Evolutionary conservation across 2,113 vertebrate genomes (phyloP).

Genomic region (Colaptes auratus): DNA sequence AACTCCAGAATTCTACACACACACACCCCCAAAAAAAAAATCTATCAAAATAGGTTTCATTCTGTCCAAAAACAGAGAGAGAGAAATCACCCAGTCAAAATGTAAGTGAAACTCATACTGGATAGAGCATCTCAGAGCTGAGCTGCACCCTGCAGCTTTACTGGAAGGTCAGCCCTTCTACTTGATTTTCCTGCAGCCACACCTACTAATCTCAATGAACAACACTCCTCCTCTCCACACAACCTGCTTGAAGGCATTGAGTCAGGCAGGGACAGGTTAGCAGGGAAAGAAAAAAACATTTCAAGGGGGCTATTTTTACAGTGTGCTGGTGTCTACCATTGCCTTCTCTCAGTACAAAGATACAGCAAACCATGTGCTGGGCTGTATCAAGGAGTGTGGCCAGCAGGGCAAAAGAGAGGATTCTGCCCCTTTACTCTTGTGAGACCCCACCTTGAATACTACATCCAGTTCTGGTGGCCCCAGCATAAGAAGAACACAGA

Average conservation of each 20-base stretch:
- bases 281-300: background rate
- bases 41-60: background rate
- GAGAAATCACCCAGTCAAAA: conserved; percentile 30
- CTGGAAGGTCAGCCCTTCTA: conserved; percentile 34
- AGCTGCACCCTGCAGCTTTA: conserved; percentile 45
- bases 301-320: background rate
- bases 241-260: conserved; percentile 26
- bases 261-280: background rate
- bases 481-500: too few species aligned
- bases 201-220: conserved; percentile 62
- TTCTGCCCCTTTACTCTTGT: too few species aligned
- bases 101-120: conserved; percentile 63
- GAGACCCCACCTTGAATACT: too few species aligned
- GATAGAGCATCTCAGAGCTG: conserved; percentile 66
- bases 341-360: background rate
- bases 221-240: conserved; percentile 48
- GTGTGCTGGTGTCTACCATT: background rate
- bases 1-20: background rate
- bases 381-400: too few species aligned
- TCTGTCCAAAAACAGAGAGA: background rate
- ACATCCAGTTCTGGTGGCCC: too few species aligned
- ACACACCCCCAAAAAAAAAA: background rate
- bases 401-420: too few species aligned
- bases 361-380: background rate
- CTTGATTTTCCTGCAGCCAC: conserved; percentile 41